Evolutionary conservation across 2,113 vertebrate genomes (phyloP), one percentile per base, ranked within the genome.

Genomic region (Chloropsis hardwickii): DNA sequence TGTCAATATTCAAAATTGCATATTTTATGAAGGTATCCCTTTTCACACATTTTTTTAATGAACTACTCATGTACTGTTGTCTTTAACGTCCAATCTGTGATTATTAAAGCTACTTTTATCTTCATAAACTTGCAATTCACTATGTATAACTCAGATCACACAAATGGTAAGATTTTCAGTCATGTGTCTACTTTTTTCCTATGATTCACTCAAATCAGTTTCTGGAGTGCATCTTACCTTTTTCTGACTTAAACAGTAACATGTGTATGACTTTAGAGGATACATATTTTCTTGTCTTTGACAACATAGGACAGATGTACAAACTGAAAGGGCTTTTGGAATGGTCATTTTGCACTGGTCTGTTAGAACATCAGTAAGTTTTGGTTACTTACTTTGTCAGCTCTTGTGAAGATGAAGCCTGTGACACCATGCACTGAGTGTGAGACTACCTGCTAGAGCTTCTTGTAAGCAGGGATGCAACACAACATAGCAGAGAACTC

Each of bases 21-120:
- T 80, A 83, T 87, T 70, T 92, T 92, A 86, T 92, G 81, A 95
- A 92, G 62, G 21, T 74, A 81, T 73, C 9, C 1, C 91, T 94
- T 95, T 64, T 65, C 74, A 65, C 58, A 65, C 44, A 2, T 22
- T 91, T 84, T 61, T 93, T 94, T 95, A 95, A 53, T 58, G n/a
- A 80, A 86, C 60, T 91, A 56, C 27, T 91, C 57, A 15, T 27
- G 20, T 73, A 91, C 96, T 86, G 65, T 79, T 39, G 19, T 33
- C 33, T 93, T 40, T 77, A 14, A 92, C 60, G 67, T 37, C 35
- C 39, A 90, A 27, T 67, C 11, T 95, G 31, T 81, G 67, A 87
- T 35, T 79, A 45, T 92, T 71, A 87, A 97, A 95, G 83, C 81
- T 67, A 31, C 14, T 94, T 94, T 88, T 92, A 81, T 92, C 97